phyloP scores from a whole-genome alignment of 2,888 invertebrate genomes.

The Plagiodera versicolora region DNA sequence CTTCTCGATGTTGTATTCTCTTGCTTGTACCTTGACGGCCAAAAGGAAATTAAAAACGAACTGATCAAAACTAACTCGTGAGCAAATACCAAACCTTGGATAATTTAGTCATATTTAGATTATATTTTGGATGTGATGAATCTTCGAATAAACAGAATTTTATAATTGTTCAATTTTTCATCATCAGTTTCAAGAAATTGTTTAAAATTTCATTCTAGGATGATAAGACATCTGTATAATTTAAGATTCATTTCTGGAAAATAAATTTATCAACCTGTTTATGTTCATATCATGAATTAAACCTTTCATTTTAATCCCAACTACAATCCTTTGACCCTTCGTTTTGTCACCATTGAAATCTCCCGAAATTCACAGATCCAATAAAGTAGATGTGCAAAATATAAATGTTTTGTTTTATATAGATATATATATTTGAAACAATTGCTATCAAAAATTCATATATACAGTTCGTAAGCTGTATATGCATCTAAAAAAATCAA shows the following conservation, averaged over 20 bases:
- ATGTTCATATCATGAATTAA: neutral
- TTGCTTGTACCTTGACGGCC: conserved; percentile 59
- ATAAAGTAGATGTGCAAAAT: no score
- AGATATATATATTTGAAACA: no score
- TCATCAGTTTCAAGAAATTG: neutral
- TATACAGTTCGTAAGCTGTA: no score
- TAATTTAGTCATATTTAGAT: neutral
- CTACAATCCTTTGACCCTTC: no score
- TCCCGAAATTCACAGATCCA: no score
- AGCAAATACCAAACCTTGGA: neutral
- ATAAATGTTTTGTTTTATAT: no score
- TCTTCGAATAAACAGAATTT: neutral
- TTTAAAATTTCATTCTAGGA: neutral
- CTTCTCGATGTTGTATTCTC: conserved; percentile 68
- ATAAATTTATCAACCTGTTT: neutral
- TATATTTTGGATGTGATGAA: neutral
- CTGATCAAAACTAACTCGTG: conserved; percentile 3
- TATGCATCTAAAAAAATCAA: no score
- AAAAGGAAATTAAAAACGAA: conserved; percentile 38
- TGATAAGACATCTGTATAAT: no score
- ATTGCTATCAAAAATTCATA: no score
- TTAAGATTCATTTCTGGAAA: neutral
- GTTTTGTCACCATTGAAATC: no score
- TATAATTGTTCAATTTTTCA: no score
- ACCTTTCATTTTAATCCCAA: neutral